These are phyloP conservation scores for Rostratula benghalensis DNA, from an alignment of 2,113 vertebrate species.

Conservation along the genomic window DNA sequence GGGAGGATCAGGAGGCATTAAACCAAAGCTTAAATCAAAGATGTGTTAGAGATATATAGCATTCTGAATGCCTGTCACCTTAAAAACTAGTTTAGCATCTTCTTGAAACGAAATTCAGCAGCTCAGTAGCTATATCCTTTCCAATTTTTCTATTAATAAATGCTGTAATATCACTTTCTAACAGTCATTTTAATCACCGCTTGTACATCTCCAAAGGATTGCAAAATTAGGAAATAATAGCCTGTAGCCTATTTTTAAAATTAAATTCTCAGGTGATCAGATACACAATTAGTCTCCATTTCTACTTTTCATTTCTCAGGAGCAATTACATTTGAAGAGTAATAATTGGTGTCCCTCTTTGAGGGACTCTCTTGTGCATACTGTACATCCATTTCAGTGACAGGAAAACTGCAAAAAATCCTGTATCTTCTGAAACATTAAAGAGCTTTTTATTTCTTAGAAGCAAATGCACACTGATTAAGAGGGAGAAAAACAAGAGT, in stretches of 20 bases:
- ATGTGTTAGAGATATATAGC: neutral
- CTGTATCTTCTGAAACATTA: neutral
- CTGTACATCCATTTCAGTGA: conserved; percentile 10
- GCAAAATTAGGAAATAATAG: conserved; percentile 58
- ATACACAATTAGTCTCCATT: conserved; percentile 56
- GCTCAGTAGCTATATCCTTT: neutral
- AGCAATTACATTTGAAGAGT: conserved; percentile 53
- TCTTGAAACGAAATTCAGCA: neutral
- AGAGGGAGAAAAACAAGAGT: neutral
- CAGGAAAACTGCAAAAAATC: neutral
- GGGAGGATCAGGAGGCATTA: neutral
- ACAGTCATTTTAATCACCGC: conserved; percentile 56
- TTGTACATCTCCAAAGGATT: conserved; percentile 44
- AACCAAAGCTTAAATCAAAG: neutral
- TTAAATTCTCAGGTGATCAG: conserved; percentile 57
- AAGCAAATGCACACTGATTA: neutral
- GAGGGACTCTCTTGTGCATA: conserved; percentile 37
- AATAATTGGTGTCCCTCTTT: conserved; percentile 44
- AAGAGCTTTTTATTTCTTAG: neutral
- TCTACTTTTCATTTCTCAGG: conserved; percentile 52
- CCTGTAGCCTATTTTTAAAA: conserved; percentile 60
- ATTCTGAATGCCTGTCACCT: neutral
- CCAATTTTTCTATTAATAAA: conserved; percentile 50
- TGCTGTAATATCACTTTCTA: conserved; percentile 14
- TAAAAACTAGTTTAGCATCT: neutral